Evolutionary conservation across 2,113 vertebrate species (phyloP).

Genomic region (Clarias magur): DNA sequence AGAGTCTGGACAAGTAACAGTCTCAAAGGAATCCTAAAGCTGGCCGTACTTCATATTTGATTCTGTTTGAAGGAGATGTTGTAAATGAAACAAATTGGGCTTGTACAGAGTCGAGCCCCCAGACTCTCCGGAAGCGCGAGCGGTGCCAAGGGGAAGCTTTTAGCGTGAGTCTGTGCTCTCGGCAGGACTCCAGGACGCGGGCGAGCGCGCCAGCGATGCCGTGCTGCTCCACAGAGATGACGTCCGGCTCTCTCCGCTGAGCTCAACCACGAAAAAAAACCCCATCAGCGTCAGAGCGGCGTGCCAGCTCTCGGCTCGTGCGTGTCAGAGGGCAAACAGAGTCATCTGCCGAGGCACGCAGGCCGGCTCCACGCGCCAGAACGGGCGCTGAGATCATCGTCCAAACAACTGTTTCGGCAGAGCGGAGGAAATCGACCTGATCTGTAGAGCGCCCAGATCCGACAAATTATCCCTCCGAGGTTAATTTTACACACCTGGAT

Average conservation of each 20-base stretch:
- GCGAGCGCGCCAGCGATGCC: slow-evolving; percentile 1
- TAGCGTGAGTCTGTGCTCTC: slow-evolving; percentile 41
- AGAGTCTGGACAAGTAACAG: neutral
- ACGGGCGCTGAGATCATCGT: neutral
- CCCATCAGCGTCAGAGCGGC: neutral
- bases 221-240: slow-evolving; percentile 35
- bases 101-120: neutral
- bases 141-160: slow-evolving; percentile 42
- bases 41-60: neutral
- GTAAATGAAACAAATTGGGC: neutral
- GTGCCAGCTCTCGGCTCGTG: slow-evolving; percentile 3
- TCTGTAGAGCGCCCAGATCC: too few relatives aligned
- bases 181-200: slow-evolving; percentile 35
- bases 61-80: neutral
- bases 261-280: neutral
- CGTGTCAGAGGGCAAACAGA: slow-evolving; percentile 35
- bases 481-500: neutral
- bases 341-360: slow-evolving; percentile 30
- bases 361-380: neutral
- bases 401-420: neutral
- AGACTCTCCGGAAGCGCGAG: neutral
- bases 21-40: neutral
- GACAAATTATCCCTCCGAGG: neutral
- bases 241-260: slow-evolving; percentile 21
- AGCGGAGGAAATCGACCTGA: neutral